Conservation (phyloP, 2,797 vertebrate species). For the Chelon auratus region DNA sequence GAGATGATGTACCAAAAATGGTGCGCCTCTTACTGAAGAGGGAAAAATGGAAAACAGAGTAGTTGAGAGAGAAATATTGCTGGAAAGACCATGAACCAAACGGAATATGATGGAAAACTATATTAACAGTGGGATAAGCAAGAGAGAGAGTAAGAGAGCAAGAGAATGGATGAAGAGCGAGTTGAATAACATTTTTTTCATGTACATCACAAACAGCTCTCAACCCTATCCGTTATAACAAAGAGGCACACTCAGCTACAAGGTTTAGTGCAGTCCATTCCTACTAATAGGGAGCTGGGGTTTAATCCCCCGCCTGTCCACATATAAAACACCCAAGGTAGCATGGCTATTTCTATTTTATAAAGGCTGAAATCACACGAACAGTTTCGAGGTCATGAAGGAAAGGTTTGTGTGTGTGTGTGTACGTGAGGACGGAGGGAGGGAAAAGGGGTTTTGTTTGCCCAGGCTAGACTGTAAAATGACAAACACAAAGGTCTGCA, state of each 20-base stretch:
- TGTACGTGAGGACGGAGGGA: not conserved
- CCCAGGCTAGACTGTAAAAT: constrained; percentile 21
- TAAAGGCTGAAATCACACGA: constrained; percentile 59
- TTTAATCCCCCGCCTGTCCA: constrained; percentile 45
- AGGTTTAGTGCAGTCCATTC: constrained; percentile 56
- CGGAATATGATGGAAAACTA: constrained; percentile 26
- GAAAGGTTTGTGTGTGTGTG: constrained; percentile 4
- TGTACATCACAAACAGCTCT: constrained; percentile 52
- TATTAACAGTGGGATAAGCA: constrained; percentile 14
- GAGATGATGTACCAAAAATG: constrained; percentile 21
- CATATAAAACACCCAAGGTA: constrained; percentile 63
- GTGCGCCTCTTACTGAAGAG: constrained; percentile 21
- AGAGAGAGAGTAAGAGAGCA: not conserved
- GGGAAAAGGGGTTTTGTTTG: constrained; percentile 15
- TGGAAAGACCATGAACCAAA: constrained; percentile 30
- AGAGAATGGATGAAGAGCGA: constrained; percentile 4
- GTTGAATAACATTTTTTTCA: constrained; percentile 31
- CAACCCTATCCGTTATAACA: constrained; percentile 54
- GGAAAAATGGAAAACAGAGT: constrained; percentile 20
- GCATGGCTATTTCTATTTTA: constrained; percentile 41
- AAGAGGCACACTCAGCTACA: constrained; percentile 56
- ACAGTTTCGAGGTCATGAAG: constrained; percentile 48
- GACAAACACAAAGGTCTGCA: constrained; percentile 30
- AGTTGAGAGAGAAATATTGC: constrained; percentile 17
- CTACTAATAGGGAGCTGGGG: constrained; percentile 42